phyloP scores from a whole-genome alignment of 2,113 vertebrate genomes.

The Erythrolamprus reginae region DNA sequence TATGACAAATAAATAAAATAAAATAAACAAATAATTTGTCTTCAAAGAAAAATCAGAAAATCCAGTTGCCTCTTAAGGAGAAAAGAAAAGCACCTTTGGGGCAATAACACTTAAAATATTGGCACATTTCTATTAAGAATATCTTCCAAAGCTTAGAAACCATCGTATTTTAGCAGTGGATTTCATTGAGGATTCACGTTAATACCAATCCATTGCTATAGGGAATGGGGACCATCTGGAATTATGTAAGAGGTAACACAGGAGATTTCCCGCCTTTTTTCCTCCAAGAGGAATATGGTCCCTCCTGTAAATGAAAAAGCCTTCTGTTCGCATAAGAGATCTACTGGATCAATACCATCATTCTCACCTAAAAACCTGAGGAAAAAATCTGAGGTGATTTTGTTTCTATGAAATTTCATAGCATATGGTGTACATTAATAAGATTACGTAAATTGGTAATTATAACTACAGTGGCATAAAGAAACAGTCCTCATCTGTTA shows the following conservation, averaged over 20 bases:
- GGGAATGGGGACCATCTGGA: background rate
- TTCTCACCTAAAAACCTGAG: background rate
- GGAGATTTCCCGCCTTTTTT: background rate
- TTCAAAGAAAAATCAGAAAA: no score
- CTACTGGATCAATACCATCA: background rate
- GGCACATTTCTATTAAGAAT: background rate
- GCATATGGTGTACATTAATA: background rate
- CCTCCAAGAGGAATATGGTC: background rate
- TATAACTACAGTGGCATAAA: background rate
- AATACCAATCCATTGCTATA: background rate
- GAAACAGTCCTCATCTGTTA: background rate
- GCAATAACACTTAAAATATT: background rate
- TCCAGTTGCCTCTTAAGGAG: no score
- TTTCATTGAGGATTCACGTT: background rate
- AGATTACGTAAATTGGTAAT: background rate
- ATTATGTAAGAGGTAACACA: background rate
- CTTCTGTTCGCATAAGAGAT: background rate
- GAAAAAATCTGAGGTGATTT: background rate
- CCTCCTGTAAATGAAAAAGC: background rate
- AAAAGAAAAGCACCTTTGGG: no score
- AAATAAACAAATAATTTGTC: no score
- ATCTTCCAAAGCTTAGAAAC: background rate
- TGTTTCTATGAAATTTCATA: background rate
- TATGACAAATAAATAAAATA: no score
- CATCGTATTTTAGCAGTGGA: background rate